Conservation (phyloP, 1,140 invertebrate genomes). For the Hesperophylax magnus region DNA sequence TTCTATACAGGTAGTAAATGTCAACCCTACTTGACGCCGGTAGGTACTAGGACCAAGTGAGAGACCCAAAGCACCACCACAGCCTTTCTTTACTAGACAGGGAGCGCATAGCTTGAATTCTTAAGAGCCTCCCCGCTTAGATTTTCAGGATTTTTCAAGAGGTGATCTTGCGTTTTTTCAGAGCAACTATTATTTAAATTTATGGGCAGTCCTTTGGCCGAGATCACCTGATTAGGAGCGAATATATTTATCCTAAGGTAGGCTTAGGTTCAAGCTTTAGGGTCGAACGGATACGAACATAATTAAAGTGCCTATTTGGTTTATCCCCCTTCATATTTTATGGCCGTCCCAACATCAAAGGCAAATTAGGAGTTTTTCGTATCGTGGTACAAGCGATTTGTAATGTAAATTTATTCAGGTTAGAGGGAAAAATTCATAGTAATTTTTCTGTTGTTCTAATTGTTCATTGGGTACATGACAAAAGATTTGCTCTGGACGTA, state of each 20-base stretch:
- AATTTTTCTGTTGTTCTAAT: too few species aligned
- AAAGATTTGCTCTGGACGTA: too few species aligned
- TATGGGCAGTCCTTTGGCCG: neutral
- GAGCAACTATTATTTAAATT: constrained; percentile 27
- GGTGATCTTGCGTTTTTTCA: constrained; percentile 12
- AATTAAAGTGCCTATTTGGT: constrained; percentile 27
- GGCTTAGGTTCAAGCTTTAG: neutral
- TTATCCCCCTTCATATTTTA: constrained; percentile 34
- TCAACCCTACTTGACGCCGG: too few species aligned
- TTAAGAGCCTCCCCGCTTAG: neutral
- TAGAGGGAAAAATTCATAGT: too few species aligned
- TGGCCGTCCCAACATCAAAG: constrained; percentile 9
- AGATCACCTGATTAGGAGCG: constrained; percentile 28
- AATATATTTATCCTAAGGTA: constrained; percentile 24
- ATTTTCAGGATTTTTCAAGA: neutral
- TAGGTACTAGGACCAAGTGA: too few species aligned
- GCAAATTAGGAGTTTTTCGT: constrained; percentile 22
- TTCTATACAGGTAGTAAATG: too few species aligned
- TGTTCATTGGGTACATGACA: too few species aligned
- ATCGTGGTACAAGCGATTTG: neutral
- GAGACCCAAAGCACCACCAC: neutral
- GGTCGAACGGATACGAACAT: constrained; percentile 11
- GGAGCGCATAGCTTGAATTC: neutral
- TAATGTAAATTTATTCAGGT: too few species aligned
- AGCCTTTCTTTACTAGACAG: neutral